Evolutionary conservation across 2,113 vertebrate species (phyloP).

Genomic region (Varanus salvator): DNA sequence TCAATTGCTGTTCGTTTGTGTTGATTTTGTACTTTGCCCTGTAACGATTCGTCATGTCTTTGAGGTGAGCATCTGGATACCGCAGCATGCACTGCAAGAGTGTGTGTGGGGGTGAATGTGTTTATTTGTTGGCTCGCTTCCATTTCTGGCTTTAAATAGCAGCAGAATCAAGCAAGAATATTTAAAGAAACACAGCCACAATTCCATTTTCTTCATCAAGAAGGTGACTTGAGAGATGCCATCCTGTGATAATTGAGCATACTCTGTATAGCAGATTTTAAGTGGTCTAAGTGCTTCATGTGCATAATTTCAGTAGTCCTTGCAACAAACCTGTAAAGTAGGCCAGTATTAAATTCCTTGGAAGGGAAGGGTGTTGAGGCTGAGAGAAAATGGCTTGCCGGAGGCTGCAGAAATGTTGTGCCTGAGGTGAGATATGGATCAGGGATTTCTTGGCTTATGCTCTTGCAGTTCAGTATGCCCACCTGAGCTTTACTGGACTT

Average conservation of each 20-base stretch:
- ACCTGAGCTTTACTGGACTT: too few relatives aligned
- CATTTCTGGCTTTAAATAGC: constrained; percentile 19
- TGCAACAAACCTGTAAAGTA: background rate
- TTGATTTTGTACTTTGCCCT: background rate
- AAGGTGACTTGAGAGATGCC: background rate
- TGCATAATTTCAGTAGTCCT: background rate
- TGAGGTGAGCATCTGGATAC: background rate
- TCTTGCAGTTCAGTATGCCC: background rate
- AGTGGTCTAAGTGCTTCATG: background rate
- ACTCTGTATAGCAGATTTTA: background rate
- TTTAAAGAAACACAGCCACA: constrained; percentile 4
- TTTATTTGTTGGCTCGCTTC: background rate
- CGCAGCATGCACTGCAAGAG: constrained; percentile 17
- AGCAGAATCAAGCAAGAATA: background rate
- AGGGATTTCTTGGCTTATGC: background rate
- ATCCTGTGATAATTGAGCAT: too few relatives aligned
- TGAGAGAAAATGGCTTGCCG: too few relatives aligned
- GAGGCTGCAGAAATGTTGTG: background rate
- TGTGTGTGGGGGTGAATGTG: background rate
- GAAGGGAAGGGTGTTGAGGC: too few relatives aligned
- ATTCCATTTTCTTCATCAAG: background rate
- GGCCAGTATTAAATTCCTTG: too few relatives aligned
- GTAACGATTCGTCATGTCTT: background rate
- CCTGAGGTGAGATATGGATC: background rate
- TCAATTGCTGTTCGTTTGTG: background rate